These are phyloP conservation scores for Emys orbicularis DNA, from an alignment of 2,797 vertebrate species.

Conservation along the genomic window DNA sequence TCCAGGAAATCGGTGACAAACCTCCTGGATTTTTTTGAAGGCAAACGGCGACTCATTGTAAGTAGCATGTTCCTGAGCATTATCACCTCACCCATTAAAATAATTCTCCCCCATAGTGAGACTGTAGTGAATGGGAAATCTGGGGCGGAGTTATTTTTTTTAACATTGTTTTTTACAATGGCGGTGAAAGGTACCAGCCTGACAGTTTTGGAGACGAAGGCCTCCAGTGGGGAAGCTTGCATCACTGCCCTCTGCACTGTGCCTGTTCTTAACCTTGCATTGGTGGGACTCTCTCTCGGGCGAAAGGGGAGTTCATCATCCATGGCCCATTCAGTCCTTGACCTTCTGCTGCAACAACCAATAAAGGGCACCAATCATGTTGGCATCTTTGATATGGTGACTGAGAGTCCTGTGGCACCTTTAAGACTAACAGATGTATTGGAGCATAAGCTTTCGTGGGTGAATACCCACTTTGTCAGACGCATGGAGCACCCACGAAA, in stretches of 20 bases:
- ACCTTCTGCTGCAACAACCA: not conserved
- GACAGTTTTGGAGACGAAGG: not conserved
- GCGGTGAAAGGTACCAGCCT: not conserved
- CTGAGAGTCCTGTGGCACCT: no score
- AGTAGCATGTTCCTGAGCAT: constrained; percentile 75
- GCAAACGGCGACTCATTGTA: constrained; percentile 93
- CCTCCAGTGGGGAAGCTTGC: not conserved
- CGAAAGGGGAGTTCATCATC: not conserved
- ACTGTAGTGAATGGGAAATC: not conserved
- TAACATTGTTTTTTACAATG: not conserved
- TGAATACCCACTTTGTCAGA: no score
- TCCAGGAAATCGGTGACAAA: constrained; percentile 84
- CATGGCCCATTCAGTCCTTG: not conserved
- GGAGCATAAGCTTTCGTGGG: no score
- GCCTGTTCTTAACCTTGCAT: not conserved
- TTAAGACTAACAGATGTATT: no score
- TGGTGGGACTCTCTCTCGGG: not conserved
- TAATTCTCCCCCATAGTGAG: accelerated
- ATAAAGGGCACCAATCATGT: not conserved
- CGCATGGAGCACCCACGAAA: no score
- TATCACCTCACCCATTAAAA: not conserved
- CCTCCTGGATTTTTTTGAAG: constrained; percentile 95
- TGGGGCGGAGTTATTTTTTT: not conserved
- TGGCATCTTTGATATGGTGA: not conserved
- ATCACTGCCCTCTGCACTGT: not conserved